Evolutionary conservation across 2,113 vertebrate species (phyloP), one percentile per base, ranked within the genome.

Genomic region (Rhipidura dahli): DNA sequence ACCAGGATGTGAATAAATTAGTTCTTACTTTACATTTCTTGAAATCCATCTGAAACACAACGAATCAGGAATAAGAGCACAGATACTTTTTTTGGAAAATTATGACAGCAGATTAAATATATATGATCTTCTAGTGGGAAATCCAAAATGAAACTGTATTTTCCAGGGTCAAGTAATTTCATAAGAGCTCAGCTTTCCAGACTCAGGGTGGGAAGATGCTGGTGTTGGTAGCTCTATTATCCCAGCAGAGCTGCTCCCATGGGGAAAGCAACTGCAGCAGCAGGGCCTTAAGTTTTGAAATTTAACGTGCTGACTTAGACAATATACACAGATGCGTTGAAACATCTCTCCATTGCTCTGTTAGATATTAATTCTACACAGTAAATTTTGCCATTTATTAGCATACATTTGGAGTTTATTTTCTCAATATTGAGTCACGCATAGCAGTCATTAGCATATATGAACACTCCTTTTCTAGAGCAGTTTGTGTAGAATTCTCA

Each of bases 391-490:
- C 88, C 93, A 97, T 97, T 95, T 96, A 95, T 97, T 97, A 96
- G 90, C 88, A 96, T 96, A 93, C 80, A 96, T 95, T 96, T 96
- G 57, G 86, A 93, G 90, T 90, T 93, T 93, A 96, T 96, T 97
- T 95, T 78, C 90, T 71, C 83, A 49, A 76, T 87, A 94, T 87
- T 97, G 96, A 97, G 94, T 96, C 94, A 97, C 2, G 83, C 96
- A 45, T 84, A 81, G 61, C 37, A 94, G 72, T 87, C 83, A 97
- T 96, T 97, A 95, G 93, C 96, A 96, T 96, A 95, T 75, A 90
- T 31, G 92, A 96, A 87, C 93, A 87, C 92, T 94, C 79, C 88
- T 94, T 90, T 96, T 95, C 92, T 87, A 83, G 88, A 96, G 69
- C 77, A 90, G 80, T 94, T 96, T 93, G 51, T 94, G 94, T 50